A percentile compares a stretch with the other conserved stretches of the same genome.
phyloP scores from a whole-genome alignment of 2,797 vertebrate species.

The Decapterus maruadsi region DNA sequence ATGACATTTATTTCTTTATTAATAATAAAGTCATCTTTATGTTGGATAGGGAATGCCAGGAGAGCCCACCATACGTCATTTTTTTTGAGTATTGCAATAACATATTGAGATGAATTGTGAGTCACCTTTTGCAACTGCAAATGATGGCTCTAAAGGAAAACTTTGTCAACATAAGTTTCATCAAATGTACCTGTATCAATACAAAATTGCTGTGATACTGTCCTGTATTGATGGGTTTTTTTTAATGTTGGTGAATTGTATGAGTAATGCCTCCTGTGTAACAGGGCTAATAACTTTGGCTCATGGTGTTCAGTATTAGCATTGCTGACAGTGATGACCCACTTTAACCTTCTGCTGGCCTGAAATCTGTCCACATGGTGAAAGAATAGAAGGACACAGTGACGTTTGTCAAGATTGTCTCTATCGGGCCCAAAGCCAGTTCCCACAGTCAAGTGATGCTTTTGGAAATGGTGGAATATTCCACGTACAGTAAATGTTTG shows the following conservation, averaged over 20 bases:
- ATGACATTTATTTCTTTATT: neutral
- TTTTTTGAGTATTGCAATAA: too few relatives aligned
- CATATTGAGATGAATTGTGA: too few relatives aligned
- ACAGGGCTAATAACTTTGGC: slow-evolving; percentile 25
- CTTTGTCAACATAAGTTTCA: too few relatives aligned
- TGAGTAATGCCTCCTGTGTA: neutral
- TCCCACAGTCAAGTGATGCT: neutral
- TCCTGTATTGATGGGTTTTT: too few relatives aligned
- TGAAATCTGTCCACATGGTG: slow-evolving; percentile 25
- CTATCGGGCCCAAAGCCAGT: slow-evolving; percentile 16
- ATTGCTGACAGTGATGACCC: slow-evolving; percentile 32
- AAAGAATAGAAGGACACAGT: slow-evolving; percentile 16
- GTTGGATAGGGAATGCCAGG: too few relatives aligned
- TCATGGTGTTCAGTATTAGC: slow-evolving; percentile 47
- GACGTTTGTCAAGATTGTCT: slow-evolving; percentile 36
- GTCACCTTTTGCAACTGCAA: too few relatives aligned
- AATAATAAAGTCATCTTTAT: neutral
- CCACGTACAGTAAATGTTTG: slow-evolving; percentile 7
- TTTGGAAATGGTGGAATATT: neutral
- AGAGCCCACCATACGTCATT: too few relatives aligned
- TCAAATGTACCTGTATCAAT: too few relatives aligned
- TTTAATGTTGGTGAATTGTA: too few relatives aligned
- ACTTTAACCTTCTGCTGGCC: slow-evolving; percentile 50
- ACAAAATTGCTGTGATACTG: too few relatives aligned
- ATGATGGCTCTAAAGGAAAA: too few relatives aligned